phyloP scores from a whole-genome alignment of 2,113 vertebrate genomes.

The Phycodurus eques region DNA sequence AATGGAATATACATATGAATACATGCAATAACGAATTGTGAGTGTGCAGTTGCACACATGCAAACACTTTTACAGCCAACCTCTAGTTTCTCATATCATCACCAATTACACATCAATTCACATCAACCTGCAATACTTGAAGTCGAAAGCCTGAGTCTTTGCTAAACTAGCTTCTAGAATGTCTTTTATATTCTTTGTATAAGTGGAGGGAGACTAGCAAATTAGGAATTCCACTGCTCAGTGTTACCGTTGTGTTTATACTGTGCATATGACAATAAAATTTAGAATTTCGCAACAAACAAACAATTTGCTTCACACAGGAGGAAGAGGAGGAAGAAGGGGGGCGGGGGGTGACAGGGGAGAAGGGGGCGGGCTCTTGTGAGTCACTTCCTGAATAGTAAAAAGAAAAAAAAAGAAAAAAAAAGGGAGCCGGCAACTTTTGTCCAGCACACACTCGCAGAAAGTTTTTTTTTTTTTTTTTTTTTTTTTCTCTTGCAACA shows the following conservation, averaged over 20 bases:
- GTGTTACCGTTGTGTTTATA: too few relatives aligned
- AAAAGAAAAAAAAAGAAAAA: constrained; percentile 33
- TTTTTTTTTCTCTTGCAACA: background rate
- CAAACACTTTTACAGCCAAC: background rate
- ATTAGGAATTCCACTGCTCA: too few relatives aligned
- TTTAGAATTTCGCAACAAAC: too few relatives aligned
- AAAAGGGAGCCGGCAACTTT: constrained; percentile 63
- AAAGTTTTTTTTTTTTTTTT: background rate
- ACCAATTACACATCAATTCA: background rate
- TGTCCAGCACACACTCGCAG: constrained; percentile 7
- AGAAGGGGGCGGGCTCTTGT: constrained; percentile 72
- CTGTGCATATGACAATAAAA: background rate
- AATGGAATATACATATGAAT: background rate
- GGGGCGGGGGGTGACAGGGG: constrained; percentile 19
- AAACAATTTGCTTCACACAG: background rate
- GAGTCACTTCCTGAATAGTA: constrained; percentile 78
- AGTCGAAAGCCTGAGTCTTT: too few relatives aligned
- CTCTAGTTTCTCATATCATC: background rate
- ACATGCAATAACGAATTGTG: background rate
- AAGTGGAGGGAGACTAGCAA: too few relatives aligned
- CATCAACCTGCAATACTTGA: too few relatives aligned
- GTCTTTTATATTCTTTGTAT: too few relatives aligned
- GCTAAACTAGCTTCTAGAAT: too few relatives aligned
- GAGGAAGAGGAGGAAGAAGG: background rate
- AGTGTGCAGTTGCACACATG: background rate